Evolutionary conservation across 2,888 invertebrate species (phyloP).

Genomic region (Drosophila helvetica): DNA sequence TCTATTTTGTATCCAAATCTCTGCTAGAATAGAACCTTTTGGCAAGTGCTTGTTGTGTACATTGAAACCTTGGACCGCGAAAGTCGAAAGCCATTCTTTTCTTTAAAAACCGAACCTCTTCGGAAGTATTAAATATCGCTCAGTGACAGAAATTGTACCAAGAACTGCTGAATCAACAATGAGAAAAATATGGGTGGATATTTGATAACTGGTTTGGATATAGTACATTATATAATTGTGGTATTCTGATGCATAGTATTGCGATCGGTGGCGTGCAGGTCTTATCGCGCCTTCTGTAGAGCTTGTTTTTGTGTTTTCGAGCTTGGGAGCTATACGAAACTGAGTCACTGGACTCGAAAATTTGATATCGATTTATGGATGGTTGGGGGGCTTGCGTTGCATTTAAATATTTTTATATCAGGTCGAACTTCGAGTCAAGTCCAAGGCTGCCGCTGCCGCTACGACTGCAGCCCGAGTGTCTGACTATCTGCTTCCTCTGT

Average conservation of each 20-base stretch:
- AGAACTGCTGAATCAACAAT: conserved; percentile 29
- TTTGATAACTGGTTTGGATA: conserved; percentile 28
- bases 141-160: background rate
- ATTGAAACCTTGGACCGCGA: background rate
- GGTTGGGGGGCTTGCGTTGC: conserved; percentile 8
- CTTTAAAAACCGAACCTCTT: background rate
- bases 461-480: background rate
- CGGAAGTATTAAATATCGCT: conserved; percentile 5
- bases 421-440: conserved; percentile 39
- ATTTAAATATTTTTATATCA: conserved; percentile 33
- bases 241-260: conserved; percentile 19
- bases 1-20: background rate
- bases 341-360: conserved; percentile 54
- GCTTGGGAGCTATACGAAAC: conserved; percentile 41
- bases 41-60: background rate
- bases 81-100: background rate
- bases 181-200: conserved; percentile 45
- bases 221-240: conserved; percentile 39
- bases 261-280: conserved; percentile 15
- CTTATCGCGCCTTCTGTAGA: conserved; percentile 31
- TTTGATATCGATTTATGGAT: conserved; percentile 56
- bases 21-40: background rate
- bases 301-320: conserved; percentile 58
- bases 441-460: conserved; percentile 42
- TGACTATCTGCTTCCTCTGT: conserved; percentile 31